Percentiles rank a stretch among this genome's conserved stretches.
Conservation (phyloP, 2,888 invertebrate species). For the Hedya salicella region DNA sequence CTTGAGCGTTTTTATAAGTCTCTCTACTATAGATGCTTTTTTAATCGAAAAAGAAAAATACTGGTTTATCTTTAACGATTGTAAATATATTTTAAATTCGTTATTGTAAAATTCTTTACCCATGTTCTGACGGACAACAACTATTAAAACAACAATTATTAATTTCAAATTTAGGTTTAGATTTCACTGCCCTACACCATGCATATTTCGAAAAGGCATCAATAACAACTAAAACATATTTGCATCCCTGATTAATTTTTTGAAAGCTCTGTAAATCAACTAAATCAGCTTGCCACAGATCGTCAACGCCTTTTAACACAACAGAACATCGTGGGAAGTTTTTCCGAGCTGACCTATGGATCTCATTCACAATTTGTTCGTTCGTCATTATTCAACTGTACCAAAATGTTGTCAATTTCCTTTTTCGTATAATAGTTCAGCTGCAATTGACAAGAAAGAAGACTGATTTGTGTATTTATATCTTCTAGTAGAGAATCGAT, state of each 20-base stretch:
- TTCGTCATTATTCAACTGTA: neutral
- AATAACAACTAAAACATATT: conserved; percentile 4
- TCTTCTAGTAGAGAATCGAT: no score
- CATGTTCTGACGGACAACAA: no score
- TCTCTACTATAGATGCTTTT: neutral
- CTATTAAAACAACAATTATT: no score
- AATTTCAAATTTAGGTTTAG: neutral
- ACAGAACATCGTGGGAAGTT: neutral
- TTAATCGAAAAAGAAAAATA: neutral
- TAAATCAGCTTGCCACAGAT: conserved; percentile 4
- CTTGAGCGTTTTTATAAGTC: neutral
- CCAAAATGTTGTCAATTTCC: neutral
- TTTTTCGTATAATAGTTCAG: neutral
- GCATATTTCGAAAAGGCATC: conserved; percentile 10
- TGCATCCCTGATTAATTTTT: neutral
- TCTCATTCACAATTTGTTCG: neutral
- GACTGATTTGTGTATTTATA: no score
- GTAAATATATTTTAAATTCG: neutral
- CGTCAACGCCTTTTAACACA: neutral
- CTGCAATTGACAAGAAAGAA: neutral
- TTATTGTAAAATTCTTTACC: conserved; percentile 6
- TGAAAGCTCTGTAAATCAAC: neutral
- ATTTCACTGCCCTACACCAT: neutral
- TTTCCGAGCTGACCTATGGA: neutral
- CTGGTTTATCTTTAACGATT: neutral